Conservation (phyloP, 1,140 invertebrate species). For the Sweltsa coloradensis region DNA sequence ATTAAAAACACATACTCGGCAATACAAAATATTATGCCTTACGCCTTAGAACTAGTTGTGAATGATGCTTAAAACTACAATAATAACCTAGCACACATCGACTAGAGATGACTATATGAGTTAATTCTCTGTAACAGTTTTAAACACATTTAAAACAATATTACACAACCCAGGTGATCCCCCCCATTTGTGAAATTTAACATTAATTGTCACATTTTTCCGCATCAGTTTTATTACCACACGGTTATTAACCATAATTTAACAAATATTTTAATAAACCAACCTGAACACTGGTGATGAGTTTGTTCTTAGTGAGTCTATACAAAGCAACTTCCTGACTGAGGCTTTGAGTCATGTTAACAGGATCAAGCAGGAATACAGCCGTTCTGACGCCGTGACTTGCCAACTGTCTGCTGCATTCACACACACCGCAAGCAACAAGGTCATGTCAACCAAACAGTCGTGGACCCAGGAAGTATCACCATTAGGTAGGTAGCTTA, state of each 20-base stretch:
- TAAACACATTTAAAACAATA: background rate
- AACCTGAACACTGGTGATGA: constrained; percentile 35
- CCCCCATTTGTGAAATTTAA: background rate
- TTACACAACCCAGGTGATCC: background rate
- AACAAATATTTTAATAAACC: constrained; percentile 10
- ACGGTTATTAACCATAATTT: constrained; percentile 3
- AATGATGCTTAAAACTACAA: too few species aligned
- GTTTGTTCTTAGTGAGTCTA: constrained; percentile 42
- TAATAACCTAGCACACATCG: too few species aligned
- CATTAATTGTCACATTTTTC: background rate
- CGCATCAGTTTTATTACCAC: background rate
- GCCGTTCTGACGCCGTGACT: constrained; percentile 67
- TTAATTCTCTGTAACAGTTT: background rate
- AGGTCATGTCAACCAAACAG: too few species aligned
- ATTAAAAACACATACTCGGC: too few species aligned
- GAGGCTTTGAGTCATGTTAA: constrained; percentile 21
- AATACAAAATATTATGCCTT: too few species aligned
- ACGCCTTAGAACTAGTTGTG: too few species aligned
- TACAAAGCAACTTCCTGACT: constrained; percentile 48
- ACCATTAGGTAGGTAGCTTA: too few species aligned
- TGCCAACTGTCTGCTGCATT: constrained; percentile 66
- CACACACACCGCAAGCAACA: too few species aligned
- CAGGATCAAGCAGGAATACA: constrained; percentile 45
- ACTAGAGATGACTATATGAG: background rate
- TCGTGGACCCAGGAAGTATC: too few species aligned